These are phyloP conservation scores for Neoseiulus cucumeris DNA, from an alignment of 1,140 invertebrate species.

Conservation along the genomic window DNA sequence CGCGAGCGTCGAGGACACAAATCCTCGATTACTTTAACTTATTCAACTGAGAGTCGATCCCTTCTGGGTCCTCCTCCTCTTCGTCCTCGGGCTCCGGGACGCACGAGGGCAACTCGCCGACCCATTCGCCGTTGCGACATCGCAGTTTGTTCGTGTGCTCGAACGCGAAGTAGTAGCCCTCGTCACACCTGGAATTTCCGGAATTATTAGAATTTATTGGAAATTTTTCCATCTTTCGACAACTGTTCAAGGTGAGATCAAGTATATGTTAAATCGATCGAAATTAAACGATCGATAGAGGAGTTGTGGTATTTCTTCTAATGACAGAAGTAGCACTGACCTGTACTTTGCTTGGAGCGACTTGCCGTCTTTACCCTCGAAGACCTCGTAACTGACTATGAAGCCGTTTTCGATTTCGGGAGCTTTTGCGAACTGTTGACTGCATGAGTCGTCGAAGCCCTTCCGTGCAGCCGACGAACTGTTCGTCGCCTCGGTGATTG, in stretches of 20 bases:
- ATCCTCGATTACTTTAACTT: too few species aligned
- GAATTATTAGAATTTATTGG: too few species aligned
- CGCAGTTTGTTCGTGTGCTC: background rate
- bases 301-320: too few species aligned
- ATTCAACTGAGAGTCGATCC: too few species aligned
- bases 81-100: background rate
- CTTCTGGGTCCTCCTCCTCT: background rate
- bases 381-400: background rate
- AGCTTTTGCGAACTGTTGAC: background rate
- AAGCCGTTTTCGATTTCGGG: background rate
- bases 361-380: background rate
- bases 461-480: background rate
- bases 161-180: background rate
- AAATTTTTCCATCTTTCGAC: too few species aligned
- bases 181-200: background rate
- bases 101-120: background rate
- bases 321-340: too few species aligned
- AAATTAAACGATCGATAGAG: too few species aligned
- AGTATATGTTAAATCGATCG: too few species aligned
- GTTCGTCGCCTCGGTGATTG: background rate
- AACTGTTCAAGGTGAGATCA: too few species aligned
- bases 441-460: background rate
- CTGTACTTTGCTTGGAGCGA: background rate
- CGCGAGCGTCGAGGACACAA: too few species aligned
- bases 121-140: background rate